Evolutionary conservation across 2,113 vertebrate genomes (phyloP), one percentile per base, ranked within the genome.

Genomic region (Pachypanchax playfairii): DNA sequence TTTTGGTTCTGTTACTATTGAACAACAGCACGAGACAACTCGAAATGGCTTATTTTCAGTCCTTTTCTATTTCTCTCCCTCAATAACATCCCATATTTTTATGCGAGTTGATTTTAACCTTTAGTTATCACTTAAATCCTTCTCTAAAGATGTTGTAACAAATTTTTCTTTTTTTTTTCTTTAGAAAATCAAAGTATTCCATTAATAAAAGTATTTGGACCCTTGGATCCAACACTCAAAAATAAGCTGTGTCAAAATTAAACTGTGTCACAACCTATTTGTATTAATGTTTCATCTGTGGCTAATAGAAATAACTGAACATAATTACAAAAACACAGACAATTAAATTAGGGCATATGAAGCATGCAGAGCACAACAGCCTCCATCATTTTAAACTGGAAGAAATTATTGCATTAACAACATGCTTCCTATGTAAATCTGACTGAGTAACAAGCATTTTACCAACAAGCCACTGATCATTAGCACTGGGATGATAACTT

Each of bases 51-150:
- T 3, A 43, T 3, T 43, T 4, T 39, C 3, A 6, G 1, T 39
- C n/a, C 38, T 15, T 17, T 15, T 39, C 14, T 39, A 3, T 39
- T 8, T 10, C 8, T 5, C 31, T 33, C 9, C 12, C 12, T 29
- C 28, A 5, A 29, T 33, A n/a, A n/a, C 29, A 31, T 10, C 29
- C 7, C 29, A 7, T 31, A 31, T 21, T n/a, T n/a, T n/a, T 5
- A 14, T 24, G 15, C 17, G 5, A 17, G 13, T 15, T 22, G 20
- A 20, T 36, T 53, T 36, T 25, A 17, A 25, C 14, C 22, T 25
- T 7, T 24, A 22, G 15, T 22, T 22, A 33, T 55, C 20, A 24
- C 10, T 18, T 53, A 22, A 66, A 73, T 55, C 10, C 17, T 28
- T 41, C 17, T 41, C 17, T 18, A 25, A 38, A 24, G 7, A 9